Evolutionary conservation across 2,113 vertebrate species (phyloP), one percentile per base, ranked within the genome.

Genomic region (Cynoglossus semilaevis): DNA sequence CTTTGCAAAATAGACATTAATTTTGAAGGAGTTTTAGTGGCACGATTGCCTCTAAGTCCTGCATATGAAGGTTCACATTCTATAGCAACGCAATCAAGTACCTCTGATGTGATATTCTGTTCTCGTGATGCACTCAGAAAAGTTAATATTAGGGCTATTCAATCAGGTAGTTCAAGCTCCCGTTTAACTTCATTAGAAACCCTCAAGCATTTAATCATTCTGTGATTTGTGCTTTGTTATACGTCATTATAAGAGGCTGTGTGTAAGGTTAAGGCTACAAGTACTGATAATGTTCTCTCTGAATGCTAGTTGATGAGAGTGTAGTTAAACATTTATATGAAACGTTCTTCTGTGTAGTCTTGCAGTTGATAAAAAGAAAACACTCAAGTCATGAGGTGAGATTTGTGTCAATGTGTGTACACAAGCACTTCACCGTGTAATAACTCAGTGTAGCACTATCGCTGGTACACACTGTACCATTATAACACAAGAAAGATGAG

Each of bases 151-250:
- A 85, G 74, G 77, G 84, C 70, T 84, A 63, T 70, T 72, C 73
- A 81, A 84, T 81, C 84, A 80, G 77, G 81, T 87, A 84, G 83
- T 76, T 72, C 22, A 69, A 74, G 80, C 78, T 87, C 81, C 83
- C 84, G 54, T 67, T 62, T 77, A 63, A 80, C 55, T 22, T 76
- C 59, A 67, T 67, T 63, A 56, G 49, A 48, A 17, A 58, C 44
- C 42, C 41, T 54, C 66, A 63, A 15, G 22, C 47, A 38, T 54
- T 44, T 43, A 72, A 41, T 61, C 51, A 57, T 58, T 37, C 40
- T 58, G 64, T 84, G 46, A 67, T n/a, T 68, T 66, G 48, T 79
- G 55, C 48, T 77, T 80, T 36, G n/a, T 80, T 80, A 63, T 47
- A 48, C 15, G 54, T 50, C 44, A 41, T 61, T 9, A 53, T 61